phyloP scores from a whole-genome alignment of 2,888 invertebrate species.

The Habrosyne pyritoides region DNA sequence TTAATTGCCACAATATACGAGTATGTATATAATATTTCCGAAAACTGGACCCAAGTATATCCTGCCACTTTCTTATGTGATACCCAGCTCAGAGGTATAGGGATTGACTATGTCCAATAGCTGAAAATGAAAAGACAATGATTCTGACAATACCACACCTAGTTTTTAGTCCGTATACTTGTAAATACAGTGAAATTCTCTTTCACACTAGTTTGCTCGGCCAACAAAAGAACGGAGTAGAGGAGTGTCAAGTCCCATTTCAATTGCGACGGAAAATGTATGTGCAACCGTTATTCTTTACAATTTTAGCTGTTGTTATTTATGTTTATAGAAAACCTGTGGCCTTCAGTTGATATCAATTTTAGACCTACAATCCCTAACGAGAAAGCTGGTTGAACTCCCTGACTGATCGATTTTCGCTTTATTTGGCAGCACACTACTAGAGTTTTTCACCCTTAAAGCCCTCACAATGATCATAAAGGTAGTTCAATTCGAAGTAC shows the following conservation, averaged over 20 bases:
- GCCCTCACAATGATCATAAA: too few relatives aligned
- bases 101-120: background rate
- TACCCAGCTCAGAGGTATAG: too few relatives aligned
- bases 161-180: background rate
- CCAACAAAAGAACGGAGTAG: constrained; percentile 10
- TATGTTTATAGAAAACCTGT: background rate
- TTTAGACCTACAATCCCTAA: background rate
- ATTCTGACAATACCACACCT: background rate
- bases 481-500: too few relatives aligned
- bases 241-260: background rate
- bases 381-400: background rate
- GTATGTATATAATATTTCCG: too few relatives aligned
- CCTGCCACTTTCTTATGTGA: too few relatives aligned
- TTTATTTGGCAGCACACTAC: too few relatives aligned
- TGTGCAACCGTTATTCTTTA: background rate
- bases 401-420: too few relatives aligned
- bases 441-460: too few relatives aligned
- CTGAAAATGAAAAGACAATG: background rate
- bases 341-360: background rate
- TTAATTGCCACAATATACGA: too few relatives aligned
- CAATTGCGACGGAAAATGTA: background rate
- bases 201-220: constrained; percentile 2
- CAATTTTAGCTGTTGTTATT: background rate
- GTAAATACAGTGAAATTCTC: constrained; percentile 11
- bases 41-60: too few relatives aligned